Base-by-base conservation (phyloP, 2,113 vertebrate species). In the Serinus canaria region DNA sequence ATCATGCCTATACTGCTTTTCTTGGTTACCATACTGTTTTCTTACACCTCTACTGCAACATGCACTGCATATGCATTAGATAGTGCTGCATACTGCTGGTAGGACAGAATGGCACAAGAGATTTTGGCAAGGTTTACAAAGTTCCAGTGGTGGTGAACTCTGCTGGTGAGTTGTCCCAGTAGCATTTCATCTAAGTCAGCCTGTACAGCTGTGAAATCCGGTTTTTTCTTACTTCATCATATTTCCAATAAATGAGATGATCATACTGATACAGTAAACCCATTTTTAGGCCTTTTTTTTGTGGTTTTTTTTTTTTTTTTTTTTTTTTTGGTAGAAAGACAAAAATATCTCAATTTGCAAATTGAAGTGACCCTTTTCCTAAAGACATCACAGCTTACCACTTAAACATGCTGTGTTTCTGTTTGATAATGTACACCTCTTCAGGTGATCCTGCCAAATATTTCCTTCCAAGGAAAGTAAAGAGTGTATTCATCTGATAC, bases 401-500 rank as follows among this genome's bases (percentile, higher is more conserved):
- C 35, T 77, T 58, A 62, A 83, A 62, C 55, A 58, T 58, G 46
- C 4, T 39, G 23, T 22, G 13, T 70, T 92, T 73, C 63, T 80
- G 30, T 37, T n/a, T 53, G 43, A 69, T 41, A 77, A 64, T 0
- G 0, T 15, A 0, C 6, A 33, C 19, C 9, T 80, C 37, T 41
- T 88, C 72, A 69, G 76, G 58, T n/a, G 55, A 81, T 33, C 64
- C 60, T 41, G 37, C 9, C 37, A 35, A 86, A 25, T 30, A 69
- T 10, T 69, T 78, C 78, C 11, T 73, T 53, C 44, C 31, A 74
- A 58, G 43, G 37, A n/a, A 74, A 60, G 37, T 12, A 86, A 88
- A 17, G 15, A 66, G 13, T 49, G 33, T 7, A 28, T 73, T 49
- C 1, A 66, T 74, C 37, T 49, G 50, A 83, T 70, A 23, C 35